These are phyloP conservation scores for Erinaceus europaeus DNA, from an alignment of 2,113 vertebrate species.

Conservation along the genomic window DNA sequence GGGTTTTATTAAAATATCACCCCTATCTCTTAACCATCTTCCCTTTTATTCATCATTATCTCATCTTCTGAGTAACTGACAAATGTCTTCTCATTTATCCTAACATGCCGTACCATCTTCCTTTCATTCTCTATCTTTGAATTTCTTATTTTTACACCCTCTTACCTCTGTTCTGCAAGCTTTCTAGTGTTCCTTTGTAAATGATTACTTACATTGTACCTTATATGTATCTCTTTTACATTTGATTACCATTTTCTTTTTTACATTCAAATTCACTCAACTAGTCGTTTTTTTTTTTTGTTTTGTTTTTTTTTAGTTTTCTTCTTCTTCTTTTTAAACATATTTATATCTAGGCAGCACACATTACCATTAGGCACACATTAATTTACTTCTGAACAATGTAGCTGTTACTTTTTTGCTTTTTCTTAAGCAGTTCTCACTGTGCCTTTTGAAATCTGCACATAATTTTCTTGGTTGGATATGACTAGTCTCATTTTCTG, in stretches of 20 bases:
- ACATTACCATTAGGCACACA: constrained; percentile 41
- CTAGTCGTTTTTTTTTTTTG: not conserved
- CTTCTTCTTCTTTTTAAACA: not conserved
- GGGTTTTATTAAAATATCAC: constrained; percentile 32
- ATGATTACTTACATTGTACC: constrained; percentile 3
- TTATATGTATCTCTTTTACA: constrained; percentile 20
- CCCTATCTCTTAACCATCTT: not conserved
- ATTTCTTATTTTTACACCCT: constrained; percentile 53
- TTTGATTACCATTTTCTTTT: constrained; percentile 58
- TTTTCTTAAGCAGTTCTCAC: constrained; percentile 54
- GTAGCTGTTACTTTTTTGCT: constrained; percentile 57
- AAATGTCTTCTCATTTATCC: constrained; percentile 64
- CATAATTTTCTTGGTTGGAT: constrained; percentile 69
- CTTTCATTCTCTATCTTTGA: constrained; percentile 58
- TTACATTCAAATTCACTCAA: constrained; percentile 45
- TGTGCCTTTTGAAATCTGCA: constrained; percentile 56
- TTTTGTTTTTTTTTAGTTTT: constrained; percentile 40
- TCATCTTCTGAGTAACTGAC: constrained; percentile 50
- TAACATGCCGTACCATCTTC: not conserved
- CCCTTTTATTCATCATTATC: not conserved
- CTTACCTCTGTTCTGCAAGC: constrained; percentile 29
- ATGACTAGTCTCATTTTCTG: constrained; percentile 62
- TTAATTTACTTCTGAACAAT: constrained; percentile 66
- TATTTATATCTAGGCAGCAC: constrained; percentile 58
- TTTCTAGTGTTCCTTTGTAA: constrained; percentile 34